Conservation (phyloP, 2,797 vertebrate genomes). For the Gambelia wislizenii region DNA sequence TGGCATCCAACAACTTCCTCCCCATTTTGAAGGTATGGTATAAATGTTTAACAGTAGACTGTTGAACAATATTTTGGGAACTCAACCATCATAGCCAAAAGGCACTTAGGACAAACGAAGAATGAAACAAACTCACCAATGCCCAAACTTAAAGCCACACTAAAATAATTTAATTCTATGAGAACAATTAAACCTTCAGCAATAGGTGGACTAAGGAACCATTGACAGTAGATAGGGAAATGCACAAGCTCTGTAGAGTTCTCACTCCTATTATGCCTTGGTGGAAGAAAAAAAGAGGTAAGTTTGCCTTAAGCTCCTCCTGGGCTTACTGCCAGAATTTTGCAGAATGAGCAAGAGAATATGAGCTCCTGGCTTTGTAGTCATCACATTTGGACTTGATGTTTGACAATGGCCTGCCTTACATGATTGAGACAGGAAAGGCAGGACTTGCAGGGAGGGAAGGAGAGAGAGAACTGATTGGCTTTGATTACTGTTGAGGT, state of each 20-base stretch:
- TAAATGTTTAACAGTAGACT: not conserved
- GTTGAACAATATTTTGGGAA: not conserved
- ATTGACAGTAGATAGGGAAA: conserved; percentile 73
- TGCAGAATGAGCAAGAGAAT: conserved; percentile 55
- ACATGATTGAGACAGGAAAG: conserved; percentile 39
- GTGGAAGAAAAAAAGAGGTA: conserved; percentile 62
- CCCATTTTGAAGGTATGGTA: not conserved
- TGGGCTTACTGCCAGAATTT: conserved; percentile 62
- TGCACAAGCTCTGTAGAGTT: conserved; percentile 55
- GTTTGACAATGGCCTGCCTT: conserved; percentile 60
- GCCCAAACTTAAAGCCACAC: conserved; percentile 25
- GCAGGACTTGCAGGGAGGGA: conserved; percentile 1
- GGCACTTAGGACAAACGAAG: conserved; percentile 1
- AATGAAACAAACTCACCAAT: conserved; percentile 11
- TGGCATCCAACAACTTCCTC: not conserved
- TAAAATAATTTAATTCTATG: conserved; percentile 53
- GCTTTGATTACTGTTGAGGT: conserved; percentile 49
- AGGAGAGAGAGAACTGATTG: not conserved
- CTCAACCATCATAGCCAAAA: not conserved
- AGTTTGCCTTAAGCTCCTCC: conserved; percentile 68
- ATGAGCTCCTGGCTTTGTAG: conserved; percentile 66
- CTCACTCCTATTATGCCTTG: conserved; percentile 63
- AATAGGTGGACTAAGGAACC: conserved; percentile 44
- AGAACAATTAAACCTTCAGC: conserved; percentile 59
- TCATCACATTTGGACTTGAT: conserved; percentile 50